phyloP scores from a whole-genome alignment of 2,888 invertebrate species.

The Aethes cnicana region DNA sequence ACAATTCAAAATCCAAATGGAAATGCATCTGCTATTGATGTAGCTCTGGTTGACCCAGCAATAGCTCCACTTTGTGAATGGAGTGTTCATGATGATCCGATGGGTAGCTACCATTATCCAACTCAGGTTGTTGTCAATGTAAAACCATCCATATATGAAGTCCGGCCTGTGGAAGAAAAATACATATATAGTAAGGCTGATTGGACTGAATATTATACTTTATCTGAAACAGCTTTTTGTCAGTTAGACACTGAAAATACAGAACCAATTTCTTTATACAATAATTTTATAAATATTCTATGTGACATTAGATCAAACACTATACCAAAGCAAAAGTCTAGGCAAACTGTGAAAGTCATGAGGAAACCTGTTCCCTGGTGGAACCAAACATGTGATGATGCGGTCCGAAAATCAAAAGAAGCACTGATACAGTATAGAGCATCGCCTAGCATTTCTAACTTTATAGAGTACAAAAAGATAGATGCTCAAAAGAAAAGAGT shows the following conservation, averaged over 20 bases:
- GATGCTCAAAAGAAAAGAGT: constrained; percentile 30
- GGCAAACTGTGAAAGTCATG: no score
- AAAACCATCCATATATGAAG: background rate
- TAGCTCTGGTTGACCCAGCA: background rate
- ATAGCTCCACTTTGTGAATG: background rate
- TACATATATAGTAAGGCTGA: constrained; percentile 5
- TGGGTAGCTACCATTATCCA: background rate
- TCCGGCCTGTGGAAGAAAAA: background rate
- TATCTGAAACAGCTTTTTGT: constrained; percentile 20
- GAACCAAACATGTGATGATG: constrained; percentile 25
- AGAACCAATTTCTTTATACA: constrained; percentile 18
- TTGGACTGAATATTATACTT: constrained; percentile 31
- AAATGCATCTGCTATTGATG: constrained; percentile 3
- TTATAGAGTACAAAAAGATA: constrained; percentile 32
- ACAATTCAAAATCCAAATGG: constrained; percentile 13
- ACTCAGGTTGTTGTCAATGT: background rate
- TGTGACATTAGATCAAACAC: constrained; percentile 10
- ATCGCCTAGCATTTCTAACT: constrained; percentile 21
- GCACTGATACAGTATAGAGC: constrained; percentile 20
- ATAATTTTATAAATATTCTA: constrained; percentile 19
- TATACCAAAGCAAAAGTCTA: no score
- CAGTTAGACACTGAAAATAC: constrained; percentile 5
- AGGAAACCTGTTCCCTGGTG: constrained; percentile 29
- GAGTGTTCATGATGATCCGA: background rate
- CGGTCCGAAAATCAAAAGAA: constrained; percentile 25